A percentile compares a stretch with the other conserved stretches of the same genome.
Conservation (phyloP, 1,140 invertebrate genomes). For the Notospermus geniculatus region DNA sequence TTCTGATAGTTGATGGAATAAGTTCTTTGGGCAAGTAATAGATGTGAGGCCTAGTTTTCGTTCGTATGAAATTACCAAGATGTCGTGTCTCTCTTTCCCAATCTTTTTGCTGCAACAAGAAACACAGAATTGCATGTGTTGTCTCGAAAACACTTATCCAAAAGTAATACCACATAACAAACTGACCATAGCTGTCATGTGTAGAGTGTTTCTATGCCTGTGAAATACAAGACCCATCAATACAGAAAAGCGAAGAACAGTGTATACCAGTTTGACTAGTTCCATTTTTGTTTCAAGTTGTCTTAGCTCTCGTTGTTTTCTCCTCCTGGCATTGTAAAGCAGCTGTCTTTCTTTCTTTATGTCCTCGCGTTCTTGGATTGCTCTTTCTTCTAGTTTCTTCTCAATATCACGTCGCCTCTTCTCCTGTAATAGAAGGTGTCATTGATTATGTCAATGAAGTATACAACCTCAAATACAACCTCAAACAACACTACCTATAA, state of each 20-base stretch:
- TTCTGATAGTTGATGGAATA: conserved; percentile 61
- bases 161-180: not conserved
- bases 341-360: conserved; percentile 80
- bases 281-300: conserved; percentile 88
- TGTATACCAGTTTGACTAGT: conserved; percentile 73
- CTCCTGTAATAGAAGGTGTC: conserved; percentile 61
- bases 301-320: conserved; percentile 83
- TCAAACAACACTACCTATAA: not conserved
- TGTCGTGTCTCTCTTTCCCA: conserved; percentile 80
- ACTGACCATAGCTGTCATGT: not conserved
- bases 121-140: not conserved
- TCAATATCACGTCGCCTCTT: conserved; percentile 85
- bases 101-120: conserved; percentile 64
- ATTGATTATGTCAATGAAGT: conserved; percentile 4
- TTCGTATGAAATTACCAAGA: conserved; percentile 81
- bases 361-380: conserved; percentile 80
- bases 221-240: conserved; percentile 8
- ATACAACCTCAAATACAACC: not conserved
- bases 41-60: conserved; percentile 79
- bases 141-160: not conserved
- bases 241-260: not conserved
- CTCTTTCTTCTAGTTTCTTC: conserved; percentile 88
- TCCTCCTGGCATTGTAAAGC: conserved; percentile 78
- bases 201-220: not conserved
- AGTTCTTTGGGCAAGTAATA: conserved; percentile 82